Percentiles rank a stretch among this genome's conserved stretches.
These are phyloP conservation scores for Myotis yumanensis DNA, from an alignment of 2,113 vertebrate genomes.

Conservation along the genomic window DNA sequence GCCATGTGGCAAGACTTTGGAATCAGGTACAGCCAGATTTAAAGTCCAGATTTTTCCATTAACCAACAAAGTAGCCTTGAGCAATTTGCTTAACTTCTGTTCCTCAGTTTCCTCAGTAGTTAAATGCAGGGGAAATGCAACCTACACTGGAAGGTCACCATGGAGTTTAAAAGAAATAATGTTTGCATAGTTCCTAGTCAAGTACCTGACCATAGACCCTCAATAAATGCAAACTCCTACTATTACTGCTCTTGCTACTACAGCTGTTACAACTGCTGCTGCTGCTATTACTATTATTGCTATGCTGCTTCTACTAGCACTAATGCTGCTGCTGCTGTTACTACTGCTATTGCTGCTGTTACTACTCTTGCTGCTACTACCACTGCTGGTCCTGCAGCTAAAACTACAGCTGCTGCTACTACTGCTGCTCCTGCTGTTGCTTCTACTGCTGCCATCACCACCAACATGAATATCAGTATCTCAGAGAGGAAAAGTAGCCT, in stretches of 20 bases:
- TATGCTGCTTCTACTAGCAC: background rate
- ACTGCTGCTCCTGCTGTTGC: background rate
- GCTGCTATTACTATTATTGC: background rate
- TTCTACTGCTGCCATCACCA: background rate
- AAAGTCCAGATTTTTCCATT: conserved; percentile 4
- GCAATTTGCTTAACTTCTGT: background rate
- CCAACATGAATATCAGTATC: background rate
- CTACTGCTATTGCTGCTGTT: background rate
- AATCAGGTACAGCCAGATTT: background rate
- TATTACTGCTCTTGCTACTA: background rate
- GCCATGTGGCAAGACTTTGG: background rate
- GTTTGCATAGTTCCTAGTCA: background rate
- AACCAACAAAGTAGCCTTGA: background rate
- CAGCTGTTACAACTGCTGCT: background rate
- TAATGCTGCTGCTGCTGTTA: background rate
- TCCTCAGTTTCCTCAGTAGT: background rate
- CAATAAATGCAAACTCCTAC: background rate
- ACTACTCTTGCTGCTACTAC: background rate
- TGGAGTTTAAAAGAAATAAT: background rate
- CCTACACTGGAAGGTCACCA: background rate
- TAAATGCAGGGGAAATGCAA: background rate
- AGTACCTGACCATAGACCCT: background rate
- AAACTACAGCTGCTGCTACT: background rate
- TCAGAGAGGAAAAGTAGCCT: background rate
- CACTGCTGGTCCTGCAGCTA: background rate